Evolutionary conservation across 2,888 invertebrate genomes (phyloP).

Genomic region (Ceramica pisi): DNA sequence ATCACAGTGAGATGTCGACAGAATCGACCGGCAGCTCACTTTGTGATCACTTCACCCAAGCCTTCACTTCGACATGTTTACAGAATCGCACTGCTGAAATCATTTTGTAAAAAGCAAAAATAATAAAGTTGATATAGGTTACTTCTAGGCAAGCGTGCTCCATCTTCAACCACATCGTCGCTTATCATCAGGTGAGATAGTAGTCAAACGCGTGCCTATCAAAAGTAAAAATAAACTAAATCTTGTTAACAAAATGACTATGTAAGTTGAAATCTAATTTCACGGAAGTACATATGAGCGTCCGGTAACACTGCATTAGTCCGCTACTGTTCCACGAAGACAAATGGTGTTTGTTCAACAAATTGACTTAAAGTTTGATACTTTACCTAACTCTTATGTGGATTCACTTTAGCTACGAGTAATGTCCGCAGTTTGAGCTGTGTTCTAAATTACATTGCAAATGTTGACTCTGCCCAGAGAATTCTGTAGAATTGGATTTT

Average conservation of each 20-base stretch:
- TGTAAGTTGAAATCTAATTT: constrained; percentile 54
- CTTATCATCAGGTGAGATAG: no score
- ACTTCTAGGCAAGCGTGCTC: no score
- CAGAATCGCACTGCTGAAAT: no score
- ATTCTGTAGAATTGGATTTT: constrained; percentile 34
- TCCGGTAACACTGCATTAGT: constrained; percentile 66
- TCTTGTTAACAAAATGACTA: constrained; percentile 28
- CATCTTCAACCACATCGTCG: no score
- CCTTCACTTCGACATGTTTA: no score
- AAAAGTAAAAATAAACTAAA: no score
- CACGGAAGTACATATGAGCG: constrained; percentile 47
- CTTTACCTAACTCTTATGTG: constrained; percentile 69
- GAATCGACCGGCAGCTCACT: no score
- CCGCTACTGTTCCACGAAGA: constrained; percentile 61
- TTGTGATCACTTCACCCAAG: no score
- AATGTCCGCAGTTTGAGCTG: constrained; percentile 58
- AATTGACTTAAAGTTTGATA: constrained; percentile 73
- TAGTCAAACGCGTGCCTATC: no score
- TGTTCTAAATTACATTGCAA: constrained; percentile 52
- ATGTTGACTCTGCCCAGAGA: constrained; percentile 37
- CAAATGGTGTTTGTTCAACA: constrained; percentile 72
- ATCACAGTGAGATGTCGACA: no score
- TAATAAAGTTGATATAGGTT: no score
- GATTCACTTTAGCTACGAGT: constrained; percentile 58
- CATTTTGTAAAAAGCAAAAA: constrained; percentile 2